Percentiles rank a stretch among this genome's conserved stretches.
These are phyloP conservation scores for Propithecus deckenii DNA, from an alignment of 2,797 vertebrate species.

Conservation along the genomic window DNA sequence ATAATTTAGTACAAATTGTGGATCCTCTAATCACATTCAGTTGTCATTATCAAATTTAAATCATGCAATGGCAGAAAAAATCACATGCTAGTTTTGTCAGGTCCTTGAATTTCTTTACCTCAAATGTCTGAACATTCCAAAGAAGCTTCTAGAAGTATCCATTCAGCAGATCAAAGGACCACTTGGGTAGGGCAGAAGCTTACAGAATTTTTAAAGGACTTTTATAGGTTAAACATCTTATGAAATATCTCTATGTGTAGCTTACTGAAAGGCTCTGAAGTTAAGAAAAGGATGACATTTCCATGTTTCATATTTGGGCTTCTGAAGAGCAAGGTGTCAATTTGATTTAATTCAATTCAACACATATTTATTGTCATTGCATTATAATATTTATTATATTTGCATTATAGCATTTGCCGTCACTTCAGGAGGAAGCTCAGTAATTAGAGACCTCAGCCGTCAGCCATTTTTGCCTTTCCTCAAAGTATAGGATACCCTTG, in stretches of 20 bases:
- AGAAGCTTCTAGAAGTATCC: not conserved
- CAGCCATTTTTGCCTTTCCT: not conserved
- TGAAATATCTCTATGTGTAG: not conserved
- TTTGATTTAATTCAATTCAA: slow-evolving; percentile 50
- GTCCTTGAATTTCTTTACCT: not conserved
- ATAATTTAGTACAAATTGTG: slow-evolving; percentile 15
- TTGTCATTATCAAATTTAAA: slow-evolving; percentile 10
- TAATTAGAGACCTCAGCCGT: slow-evolving; percentile 19
- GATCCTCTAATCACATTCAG: not conserved
- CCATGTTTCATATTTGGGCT: not conserved
- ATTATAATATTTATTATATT: slow-evolving; percentile 55
- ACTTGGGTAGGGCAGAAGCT: not conserved
- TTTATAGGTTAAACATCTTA: slow-evolving; percentile 3
- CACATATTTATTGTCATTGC: slow-evolving; percentile 45
- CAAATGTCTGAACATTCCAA: slow-evolving; percentile 12
- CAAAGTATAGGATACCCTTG: not conserved
- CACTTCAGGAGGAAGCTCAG: not conserved
- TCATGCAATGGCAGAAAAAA: not conserved
- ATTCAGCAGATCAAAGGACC: not conserved
- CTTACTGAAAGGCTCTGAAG: not conserved
- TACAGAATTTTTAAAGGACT: not conserved
- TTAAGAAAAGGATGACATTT: not conserved
- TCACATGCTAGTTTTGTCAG: not conserved
- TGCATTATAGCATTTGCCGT: not conserved
- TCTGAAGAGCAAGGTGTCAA: not conserved